Conservation (phyloP, 1,140 invertebrate species). For the Olivierus martensii region DNA sequence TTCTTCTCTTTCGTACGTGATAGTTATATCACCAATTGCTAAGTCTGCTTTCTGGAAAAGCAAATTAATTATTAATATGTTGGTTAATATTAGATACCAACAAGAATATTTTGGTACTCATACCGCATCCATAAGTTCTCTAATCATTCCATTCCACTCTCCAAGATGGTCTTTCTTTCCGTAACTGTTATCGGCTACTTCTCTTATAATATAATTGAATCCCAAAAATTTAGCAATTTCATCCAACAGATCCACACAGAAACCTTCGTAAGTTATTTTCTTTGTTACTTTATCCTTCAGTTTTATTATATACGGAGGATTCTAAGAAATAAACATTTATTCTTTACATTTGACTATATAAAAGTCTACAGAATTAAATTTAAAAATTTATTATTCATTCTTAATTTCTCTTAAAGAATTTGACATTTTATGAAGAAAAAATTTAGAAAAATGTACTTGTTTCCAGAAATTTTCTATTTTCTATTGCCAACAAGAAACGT, state of each 20-base stretch:
- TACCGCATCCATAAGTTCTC: slow-evolving; percentile 32
- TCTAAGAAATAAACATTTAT: too few relatives aligned
- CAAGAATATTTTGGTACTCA: slow-evolving; percentile 11
- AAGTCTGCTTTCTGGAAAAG: slow-evolving; percentile 37
- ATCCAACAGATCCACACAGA: slow-evolving; percentile 60
- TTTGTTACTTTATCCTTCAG: slow-evolving; percentile 30
- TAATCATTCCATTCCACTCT: slow-evolving; percentile 24
- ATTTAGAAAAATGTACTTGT: too few relatives aligned
- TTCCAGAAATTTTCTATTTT: too few relatives aligned
- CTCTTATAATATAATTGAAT: slow-evolving; percentile 22
- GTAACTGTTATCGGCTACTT: slow-evolving; percentile 14
- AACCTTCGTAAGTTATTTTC: slow-evolving; percentile 57
- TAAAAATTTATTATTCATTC: too few relatives aligned
- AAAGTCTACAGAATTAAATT: too few relatives aligned
- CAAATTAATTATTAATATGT: not conserved
- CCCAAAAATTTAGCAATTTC: slow-evolving; percentile 15
- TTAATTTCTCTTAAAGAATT: too few relatives aligned
- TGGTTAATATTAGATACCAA: too few relatives aligned
- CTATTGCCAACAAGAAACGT: too few relatives aligned
- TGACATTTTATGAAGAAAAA: too few relatives aligned
- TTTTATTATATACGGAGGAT: too few relatives aligned
- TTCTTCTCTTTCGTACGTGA: slow-evolving; percentile 35
- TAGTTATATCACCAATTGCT: slow-evolving; percentile 39
- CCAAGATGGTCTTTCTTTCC: not conserved
- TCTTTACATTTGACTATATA: too few relatives aligned